A percentile compares a stretch with the other conserved stretches of the same genome.
Evolutionary conservation across 1,140 invertebrate species (phyloP).

Genomic region (Tetramorium parvispinum): DNA sequence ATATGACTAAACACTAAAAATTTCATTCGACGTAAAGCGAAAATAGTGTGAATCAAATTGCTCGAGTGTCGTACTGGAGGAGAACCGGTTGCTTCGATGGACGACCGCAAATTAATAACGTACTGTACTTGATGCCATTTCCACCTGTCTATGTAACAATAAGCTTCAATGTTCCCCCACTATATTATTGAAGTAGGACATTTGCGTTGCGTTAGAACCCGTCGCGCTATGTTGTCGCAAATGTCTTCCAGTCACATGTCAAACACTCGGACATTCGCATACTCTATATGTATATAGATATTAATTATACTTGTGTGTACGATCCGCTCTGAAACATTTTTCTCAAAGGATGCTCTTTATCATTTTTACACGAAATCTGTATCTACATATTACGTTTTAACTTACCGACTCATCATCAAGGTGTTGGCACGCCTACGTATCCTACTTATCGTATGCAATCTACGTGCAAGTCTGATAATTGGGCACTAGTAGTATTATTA

Average conservation of each 20-base stretch:
- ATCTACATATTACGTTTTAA: neutral
- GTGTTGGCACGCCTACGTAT: neutral
- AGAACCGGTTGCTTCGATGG: slow-evolving; percentile 65
- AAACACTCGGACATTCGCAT: neutral
- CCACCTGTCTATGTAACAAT: slow-evolving; percentile 73
- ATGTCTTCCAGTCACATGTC: slow-evolving; percentile 23
- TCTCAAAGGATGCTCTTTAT: neutral
- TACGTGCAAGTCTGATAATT: neutral
- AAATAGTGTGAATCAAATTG: slow-evolving; percentile 40
- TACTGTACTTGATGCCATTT: slow-evolving; percentile 69
- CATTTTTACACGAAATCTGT: neutral
- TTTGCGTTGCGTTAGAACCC: slow-evolving; percentile 28
- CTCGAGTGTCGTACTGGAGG: slow-evolving; percentile 18
- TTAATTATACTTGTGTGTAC: neutral
- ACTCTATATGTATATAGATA: neutral
- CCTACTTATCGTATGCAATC: neutral
- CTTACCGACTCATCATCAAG: too few relatives aligned
- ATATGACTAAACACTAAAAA: slow-evolving; percentile 44
- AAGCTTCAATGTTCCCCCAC: slow-evolving; percentile 72
- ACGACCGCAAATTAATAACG: slow-evolving; percentile 74
- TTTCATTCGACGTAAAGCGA: slow-evolving; percentile 28
- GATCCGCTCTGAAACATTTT: neutral
- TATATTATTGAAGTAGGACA: slow-evolving; percentile 50
- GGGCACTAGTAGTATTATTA: too few relatives aligned
- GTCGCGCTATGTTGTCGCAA: neutral